A percentile compares a stretch with the other conserved stretches of the same genome.
Conservation (phyloP, 2,888 invertebrate species). For the Phragmatobia fuliginosa region DNA sequence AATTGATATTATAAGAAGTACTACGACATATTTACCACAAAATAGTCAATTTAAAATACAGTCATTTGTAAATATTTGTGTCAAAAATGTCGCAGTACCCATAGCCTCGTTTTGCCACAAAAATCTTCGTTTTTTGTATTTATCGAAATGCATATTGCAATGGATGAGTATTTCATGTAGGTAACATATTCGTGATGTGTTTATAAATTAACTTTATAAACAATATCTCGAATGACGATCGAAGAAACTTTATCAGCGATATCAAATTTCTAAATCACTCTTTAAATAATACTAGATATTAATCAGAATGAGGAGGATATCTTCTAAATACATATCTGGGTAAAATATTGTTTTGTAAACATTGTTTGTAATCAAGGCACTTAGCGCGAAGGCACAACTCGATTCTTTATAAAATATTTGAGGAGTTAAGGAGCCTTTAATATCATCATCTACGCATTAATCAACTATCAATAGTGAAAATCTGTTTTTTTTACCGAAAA, state of each 20-base stretch:
- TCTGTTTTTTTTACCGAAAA: background rate
- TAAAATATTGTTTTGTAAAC: constrained; percentile 16
- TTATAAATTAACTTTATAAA: constrained; percentile 19
- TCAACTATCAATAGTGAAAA: constrained; percentile 2
- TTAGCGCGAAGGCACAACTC: constrained; percentile 41
- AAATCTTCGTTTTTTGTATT: constrained; percentile 37
- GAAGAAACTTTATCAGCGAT: constrained; percentile 50
- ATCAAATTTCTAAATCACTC: constrained; percentile 14
- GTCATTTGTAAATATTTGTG: background rate
- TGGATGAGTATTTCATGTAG: constrained; percentile 46
- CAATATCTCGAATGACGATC: constrained; percentile 41
- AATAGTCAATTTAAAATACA: constrained; percentile 2
- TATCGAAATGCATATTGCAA: constrained; percentile 49
- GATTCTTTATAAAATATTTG: constrained; percentile 40
- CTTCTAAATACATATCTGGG: constrained; percentile 22
- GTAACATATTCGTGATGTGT: constrained; percentile 41
- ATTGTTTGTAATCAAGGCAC: constrained; percentile 53
- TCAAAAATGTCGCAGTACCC: constrained; percentile 11
- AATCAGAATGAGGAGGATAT: constrained; percentile 9
- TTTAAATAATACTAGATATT: constrained; percentile 18
- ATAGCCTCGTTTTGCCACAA: constrained; percentile 26
- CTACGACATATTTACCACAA: constrained; percentile 10
- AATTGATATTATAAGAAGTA: constrained; percentile 44
- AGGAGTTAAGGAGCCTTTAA: constrained; percentile 26
- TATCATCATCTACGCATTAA: background rate